Evolutionary conservation across 2,113 vertebrate species (phyloP).

Genomic region (Dendropsophus ebraccatus): DNA sequence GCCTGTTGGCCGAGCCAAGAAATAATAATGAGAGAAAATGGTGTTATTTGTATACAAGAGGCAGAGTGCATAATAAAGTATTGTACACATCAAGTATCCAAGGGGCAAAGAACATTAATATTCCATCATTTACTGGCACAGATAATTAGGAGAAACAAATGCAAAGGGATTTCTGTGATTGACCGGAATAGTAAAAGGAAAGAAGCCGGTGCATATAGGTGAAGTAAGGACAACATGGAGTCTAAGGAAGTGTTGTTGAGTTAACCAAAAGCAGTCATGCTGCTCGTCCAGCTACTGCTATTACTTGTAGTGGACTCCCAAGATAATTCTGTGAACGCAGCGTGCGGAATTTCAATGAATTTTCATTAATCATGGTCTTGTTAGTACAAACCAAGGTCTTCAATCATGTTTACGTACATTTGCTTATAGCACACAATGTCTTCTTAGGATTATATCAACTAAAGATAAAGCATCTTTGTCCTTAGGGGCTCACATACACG

Average conservation of each 20-base stretch:
- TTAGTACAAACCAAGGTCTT: not conserved
- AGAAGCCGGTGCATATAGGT: not conserved
- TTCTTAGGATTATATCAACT: too few species aligned
- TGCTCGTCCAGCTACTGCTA: not conserved
- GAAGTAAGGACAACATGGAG: not conserved
- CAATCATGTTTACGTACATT: not conserved
- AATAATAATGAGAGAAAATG: not conserved
- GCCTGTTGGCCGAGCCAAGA: not conserved
- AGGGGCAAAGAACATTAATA: not conserved
- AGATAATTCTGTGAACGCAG: constrained; percentile 16
- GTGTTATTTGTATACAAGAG: not conserved
- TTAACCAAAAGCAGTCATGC: constrained; percentile 37
- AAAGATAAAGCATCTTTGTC: too few species aligned
- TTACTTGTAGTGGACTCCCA: constrained; percentile 14
- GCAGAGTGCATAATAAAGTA: not conserved
- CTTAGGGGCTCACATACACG: too few species aligned
- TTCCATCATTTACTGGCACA: not conserved
- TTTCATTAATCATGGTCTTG: constrained; percentile 27
- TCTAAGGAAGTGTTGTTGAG: not conserved
- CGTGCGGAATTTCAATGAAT: constrained; percentile 43
- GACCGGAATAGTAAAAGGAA: not conserved
- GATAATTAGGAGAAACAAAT: not conserved
- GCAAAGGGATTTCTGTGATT: not conserved
- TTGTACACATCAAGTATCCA: not conserved
- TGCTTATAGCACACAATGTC: not conserved